Evolutionary conservation across 2,888 invertebrate species (phyloP), one percentile per base, ranked within the genome.

Genomic region (Criorhina ranunculi): DNA sequence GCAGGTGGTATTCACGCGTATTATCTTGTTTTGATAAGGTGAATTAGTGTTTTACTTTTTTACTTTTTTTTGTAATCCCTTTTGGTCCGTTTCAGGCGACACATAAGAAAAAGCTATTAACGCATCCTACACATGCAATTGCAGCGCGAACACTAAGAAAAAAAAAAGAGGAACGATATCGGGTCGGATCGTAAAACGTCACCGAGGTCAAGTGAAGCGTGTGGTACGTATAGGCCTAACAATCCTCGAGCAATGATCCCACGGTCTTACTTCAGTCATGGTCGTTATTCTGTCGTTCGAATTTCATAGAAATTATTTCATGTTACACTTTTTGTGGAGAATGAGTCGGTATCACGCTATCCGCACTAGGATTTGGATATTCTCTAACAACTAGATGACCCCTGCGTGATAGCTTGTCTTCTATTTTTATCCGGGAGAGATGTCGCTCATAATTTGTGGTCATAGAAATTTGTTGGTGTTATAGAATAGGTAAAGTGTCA

Each of bases 391-490:
- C 49, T 33, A 79, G 75, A 75, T 79, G 85, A 79, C 73, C 85
- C 75, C 85, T 85, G 17, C 85, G 85, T 85, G 85, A 83, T 73
- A 42, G 69, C 40, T 42, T 51, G 78, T 57, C 83, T 83, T 82
- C 42, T 19, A 59, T 77, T 72, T 73, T 62, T 57, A 46, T 33
- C 75, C 55, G 15, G 29, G 31, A 49, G 19, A 77, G 69, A 75
- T 85, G 79, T 85, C 85, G 79, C 59, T 85, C 75, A 85, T 85
- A 79, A 85, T 79, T 85, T 75, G 75, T 70, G 73, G 49, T 78
- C 73, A 77, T 51, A 70, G 75, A 79, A 72, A 72, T 64, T 79
- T 79, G 78, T 64, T 79, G 75, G 85, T 66, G 85, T 75, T 79
- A 69, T 44, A 73, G 73, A 79, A 75, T 55, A 75, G 73, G 72